Conservation (phyloP, 2,888 invertebrate genomes). For the Dicycla oo region DNA sequence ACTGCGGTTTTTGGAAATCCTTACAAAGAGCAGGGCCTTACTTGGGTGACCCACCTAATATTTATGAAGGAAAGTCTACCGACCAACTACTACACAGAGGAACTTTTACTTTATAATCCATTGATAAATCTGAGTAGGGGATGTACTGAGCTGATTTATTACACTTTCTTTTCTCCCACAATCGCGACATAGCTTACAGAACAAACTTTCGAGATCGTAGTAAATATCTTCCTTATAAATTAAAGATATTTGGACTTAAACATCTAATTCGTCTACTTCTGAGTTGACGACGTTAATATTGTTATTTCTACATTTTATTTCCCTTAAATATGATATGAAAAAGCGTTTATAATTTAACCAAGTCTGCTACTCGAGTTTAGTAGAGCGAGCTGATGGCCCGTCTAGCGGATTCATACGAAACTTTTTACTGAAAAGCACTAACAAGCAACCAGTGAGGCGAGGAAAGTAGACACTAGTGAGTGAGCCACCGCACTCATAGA, state of each 20-base stretch:
- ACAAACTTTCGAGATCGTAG: slow-evolving; percentile 60
- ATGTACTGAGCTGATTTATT: slow-evolving; percentile 70
- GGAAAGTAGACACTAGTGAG: slow-evolving; percentile 67
- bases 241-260: slow-evolving; percentile 3
- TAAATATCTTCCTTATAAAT: slow-evolving; percentile 5
- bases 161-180: slow-evolving; percentile 67
- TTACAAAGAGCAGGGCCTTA: no score
- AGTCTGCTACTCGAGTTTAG: slow-evolving; percentile 51
- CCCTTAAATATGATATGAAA: slow-evolving; percentile 21
- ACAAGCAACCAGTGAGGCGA: slow-evolving; percentile 68
- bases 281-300: not conserved
- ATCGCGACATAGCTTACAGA: slow-evolving; percentile 46
- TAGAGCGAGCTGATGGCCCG: slow-evolving; percentile 46
- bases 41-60: no score
- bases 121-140: slow-evolving; percentile 62
- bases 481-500: slow-evolving; percentile 67
- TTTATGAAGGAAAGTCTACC: not conserved
- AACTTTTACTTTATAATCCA: slow-evolving; percentile 48
- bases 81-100: not conserved
- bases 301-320: not conserved
- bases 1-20: no score
- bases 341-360: slow-evolving; percentile 55
- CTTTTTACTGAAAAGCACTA: slow-evolving; percentile 69
- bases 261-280: not conserved
- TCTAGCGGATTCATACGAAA: slow-evolving; percentile 61